These are phyloP conservation scores for Calycopis cecrops DNA, from an alignment of 1,140 invertebrate species.

Conservation along the genomic window DNA sequence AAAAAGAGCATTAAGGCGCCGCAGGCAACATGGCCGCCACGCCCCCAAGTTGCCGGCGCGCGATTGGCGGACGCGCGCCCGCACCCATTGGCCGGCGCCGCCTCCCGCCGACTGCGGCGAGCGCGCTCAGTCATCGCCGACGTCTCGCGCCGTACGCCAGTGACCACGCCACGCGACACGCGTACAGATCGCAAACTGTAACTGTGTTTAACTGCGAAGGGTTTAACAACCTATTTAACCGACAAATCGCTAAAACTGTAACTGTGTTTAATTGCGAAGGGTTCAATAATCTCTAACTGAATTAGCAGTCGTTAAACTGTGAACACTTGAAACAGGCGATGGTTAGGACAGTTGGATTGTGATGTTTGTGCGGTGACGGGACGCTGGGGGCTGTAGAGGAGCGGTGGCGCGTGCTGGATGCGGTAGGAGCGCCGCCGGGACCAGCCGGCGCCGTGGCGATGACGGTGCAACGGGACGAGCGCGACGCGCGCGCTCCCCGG, in stretches of 20 bases:
- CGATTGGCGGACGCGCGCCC: slow-evolving; percentile 45
- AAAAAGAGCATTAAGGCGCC: slow-evolving; percentile 66
- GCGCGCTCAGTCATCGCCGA: slow-evolving; percentile 38
- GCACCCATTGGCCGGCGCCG: slow-evolving; percentile 26
- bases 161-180: slow-evolving; percentile 18
- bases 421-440: slow-evolving; percentile 58
- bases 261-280: too few relatives aligned
- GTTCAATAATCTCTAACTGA: too few relatives aligned
- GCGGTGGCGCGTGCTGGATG: slow-evolving; percentile 55
- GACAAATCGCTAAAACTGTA: too few relatives aligned
- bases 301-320: too few relatives aligned
- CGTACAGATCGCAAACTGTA: too few relatives aligned
- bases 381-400: slow-evolving; percentile 50
- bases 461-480: slow-evolving; percentile 68
- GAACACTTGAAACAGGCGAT: not conserved
- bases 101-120: slow-evolving; percentile 23
- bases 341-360: slow-evolving; percentile 22
- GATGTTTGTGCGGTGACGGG: slow-evolving; percentile 50
- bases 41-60: slow-evolving; percentile 37
- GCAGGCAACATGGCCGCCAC: slow-evolving; percentile 62
- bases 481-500: slow-evolving; percentile 77
- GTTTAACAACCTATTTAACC: too few relatives aligned
- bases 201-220: too few relatives aligned
- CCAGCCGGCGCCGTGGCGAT: slow-evolving; percentile 60
- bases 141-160: slow-evolving; percentile 31